These are phyloP conservation scores for Porites australiensis DNA, from an alignment of 64 coral and sea anemone species.

Conservation along the genomic window DNA sequence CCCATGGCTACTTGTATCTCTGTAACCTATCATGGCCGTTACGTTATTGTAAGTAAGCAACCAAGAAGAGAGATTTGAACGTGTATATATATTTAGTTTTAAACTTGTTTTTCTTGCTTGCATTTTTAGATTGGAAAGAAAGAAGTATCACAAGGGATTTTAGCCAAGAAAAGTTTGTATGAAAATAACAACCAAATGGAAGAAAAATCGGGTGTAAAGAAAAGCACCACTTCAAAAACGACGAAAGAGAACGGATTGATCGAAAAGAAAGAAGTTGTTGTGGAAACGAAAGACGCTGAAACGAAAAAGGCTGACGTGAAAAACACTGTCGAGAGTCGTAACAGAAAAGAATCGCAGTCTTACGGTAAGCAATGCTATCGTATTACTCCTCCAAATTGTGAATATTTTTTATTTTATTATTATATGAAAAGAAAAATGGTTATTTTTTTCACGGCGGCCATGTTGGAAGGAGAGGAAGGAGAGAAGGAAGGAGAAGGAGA, in stretches of 20 bases:
- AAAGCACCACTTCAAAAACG: neutral
- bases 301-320: neutral
- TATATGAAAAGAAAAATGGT: neutral
- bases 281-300: neutral
- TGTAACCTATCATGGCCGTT: neutral
- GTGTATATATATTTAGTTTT: neutral
- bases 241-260: neutral
- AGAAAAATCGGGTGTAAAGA: neutral
- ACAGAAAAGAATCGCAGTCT: neutral
- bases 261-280: constrained; percentile 1
- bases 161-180: constrained; percentile 25
- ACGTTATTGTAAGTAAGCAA: neutral
- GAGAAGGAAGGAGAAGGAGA: too few species aligned
- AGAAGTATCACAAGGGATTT: constrained; percentile 25
- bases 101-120: neutral
- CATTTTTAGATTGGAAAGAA: neutral
- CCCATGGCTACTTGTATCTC: neutral
- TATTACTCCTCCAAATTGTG: too few species aligned
- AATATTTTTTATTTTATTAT: neutral
- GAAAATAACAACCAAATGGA: constrained; percentile 20
- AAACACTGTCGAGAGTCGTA: neutral
- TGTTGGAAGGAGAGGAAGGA: too few species aligned
- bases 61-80: too few species aligned
- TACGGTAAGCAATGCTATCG: neutral
- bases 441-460: too few species aligned